These are phyloP conservation scores for Narcine bancroftii DNA, from an alignment of 2,113 vertebrate species.

Conservation along the genomic window DNA sequence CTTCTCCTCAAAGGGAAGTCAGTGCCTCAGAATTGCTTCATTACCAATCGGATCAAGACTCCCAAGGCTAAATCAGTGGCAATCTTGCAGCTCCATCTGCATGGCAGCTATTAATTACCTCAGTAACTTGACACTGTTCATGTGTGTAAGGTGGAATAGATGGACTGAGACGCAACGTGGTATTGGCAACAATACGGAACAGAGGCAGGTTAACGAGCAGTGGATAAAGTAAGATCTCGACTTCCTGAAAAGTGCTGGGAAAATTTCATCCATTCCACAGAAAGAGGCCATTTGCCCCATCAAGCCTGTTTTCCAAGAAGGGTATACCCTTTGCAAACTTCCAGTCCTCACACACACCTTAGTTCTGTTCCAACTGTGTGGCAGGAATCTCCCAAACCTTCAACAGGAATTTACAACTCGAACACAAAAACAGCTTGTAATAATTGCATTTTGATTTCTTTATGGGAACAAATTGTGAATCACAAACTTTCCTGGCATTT, in stretches of 20 bases:
- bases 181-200: neutral
- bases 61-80: neutral
- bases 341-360: too few relatives aligned
- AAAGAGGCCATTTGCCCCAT: neutral
- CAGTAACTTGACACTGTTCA: neutral
- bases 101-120: neutral
- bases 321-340: too few relatives aligned
- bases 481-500: constrained; percentile 11
- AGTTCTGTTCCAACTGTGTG: neutral
- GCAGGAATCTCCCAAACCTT: neutral
- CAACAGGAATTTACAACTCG: neutral
- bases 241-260: neutral
- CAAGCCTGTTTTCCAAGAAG: too few relatives aligned
- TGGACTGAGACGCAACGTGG: too few relatives aligned
- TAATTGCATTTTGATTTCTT: neutral
- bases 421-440: neutral
- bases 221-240: neutral
- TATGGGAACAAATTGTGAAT: neutral
- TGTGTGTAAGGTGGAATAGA: neutral
- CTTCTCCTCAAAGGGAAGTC: neutral
- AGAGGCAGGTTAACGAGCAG: too few relatives aligned
- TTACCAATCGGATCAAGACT: neutral
- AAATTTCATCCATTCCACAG: neutral
- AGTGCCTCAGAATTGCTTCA: neutral
- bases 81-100: neutral